Conservation (phyloP, 1,140 invertebrate species). For the Ridgeia piscesae region DNA sequence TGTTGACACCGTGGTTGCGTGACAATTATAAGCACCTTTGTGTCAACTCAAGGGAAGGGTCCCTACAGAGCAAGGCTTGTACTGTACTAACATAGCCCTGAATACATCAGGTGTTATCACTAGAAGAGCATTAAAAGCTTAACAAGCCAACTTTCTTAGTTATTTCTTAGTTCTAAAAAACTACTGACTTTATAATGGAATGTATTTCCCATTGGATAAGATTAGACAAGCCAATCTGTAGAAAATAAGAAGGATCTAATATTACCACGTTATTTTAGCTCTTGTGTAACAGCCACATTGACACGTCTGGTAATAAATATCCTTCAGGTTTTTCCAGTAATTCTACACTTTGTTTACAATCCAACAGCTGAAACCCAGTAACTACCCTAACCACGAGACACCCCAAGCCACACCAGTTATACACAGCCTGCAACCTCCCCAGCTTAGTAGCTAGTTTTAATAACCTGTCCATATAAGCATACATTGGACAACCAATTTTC, state of each 20-base stretch:
- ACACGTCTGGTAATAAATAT: too few relatives aligned
- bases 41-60: too few relatives aligned
- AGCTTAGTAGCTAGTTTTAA: not conserved
- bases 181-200: not conserved
- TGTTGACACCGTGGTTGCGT: too few relatives aligned
- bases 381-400: not conserved
- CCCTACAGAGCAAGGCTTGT: too few relatives aligned
- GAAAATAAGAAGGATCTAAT: not conserved
- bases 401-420: not conserved
- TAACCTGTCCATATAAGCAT: not conserved
- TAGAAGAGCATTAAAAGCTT: not conserved
- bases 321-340: too few relatives aligned
- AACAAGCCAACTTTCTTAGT: not conserved
- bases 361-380: not conserved
- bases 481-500: not conserved
- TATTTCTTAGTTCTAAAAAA: not conserved
- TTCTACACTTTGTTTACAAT: too few relatives aligned
- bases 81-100: too few relatives aligned
- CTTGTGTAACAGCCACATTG: too few relatives aligned
- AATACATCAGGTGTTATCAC: too few relatives aligned
- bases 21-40: too few relatives aligned
- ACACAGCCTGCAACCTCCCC: too few relatives aligned
- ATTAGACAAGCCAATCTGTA: not conserved
- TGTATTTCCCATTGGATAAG: not conserved
- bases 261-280: too few relatives aligned